Evolutionary conservation across 2,113 vertebrate species (phyloP).

Genomic region (Oenanthe oenanthe): DNA sequence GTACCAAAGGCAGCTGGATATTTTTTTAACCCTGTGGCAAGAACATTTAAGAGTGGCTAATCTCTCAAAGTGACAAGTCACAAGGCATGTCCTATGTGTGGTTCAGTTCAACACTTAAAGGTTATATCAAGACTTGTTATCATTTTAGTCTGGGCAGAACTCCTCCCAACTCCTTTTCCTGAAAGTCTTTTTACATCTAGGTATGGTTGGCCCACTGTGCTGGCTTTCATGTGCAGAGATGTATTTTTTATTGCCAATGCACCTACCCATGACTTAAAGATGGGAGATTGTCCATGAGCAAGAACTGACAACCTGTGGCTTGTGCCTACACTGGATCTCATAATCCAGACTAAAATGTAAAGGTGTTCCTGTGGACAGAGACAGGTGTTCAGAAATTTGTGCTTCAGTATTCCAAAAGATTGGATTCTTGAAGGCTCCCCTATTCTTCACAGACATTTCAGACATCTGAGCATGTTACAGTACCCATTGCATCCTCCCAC

Average conservation of each 20-base stretch:
- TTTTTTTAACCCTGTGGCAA: background rate
- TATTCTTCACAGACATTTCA: background rate
- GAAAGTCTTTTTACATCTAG: background rate
- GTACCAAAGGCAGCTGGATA: background rate
- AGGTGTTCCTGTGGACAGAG: background rate
- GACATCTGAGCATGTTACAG: rapidly evolving
- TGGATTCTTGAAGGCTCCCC: background rate
- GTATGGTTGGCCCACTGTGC: background rate
- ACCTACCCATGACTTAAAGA: background rate
- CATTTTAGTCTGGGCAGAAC: background rate
- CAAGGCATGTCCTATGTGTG: background rate
- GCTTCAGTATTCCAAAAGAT: background rate
- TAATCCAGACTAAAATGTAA: background rate
- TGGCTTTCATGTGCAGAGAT: background rate
- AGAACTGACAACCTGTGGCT: background rate
- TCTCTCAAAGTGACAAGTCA: background rate
- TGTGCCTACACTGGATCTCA: background rate
- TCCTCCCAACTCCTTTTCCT: background rate
- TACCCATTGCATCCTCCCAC: background rate
- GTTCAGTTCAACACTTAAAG: background rate
- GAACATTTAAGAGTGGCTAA: background rate
- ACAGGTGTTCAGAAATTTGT: background rate
- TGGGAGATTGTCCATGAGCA: background rate
- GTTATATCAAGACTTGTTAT: background rate
- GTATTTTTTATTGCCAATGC: background rate